These are phyloP conservation scores for Sisyra nigra DNA, from an alignment of 2,888 invertebrate genomes.

Conservation along the genomic window DNA sequence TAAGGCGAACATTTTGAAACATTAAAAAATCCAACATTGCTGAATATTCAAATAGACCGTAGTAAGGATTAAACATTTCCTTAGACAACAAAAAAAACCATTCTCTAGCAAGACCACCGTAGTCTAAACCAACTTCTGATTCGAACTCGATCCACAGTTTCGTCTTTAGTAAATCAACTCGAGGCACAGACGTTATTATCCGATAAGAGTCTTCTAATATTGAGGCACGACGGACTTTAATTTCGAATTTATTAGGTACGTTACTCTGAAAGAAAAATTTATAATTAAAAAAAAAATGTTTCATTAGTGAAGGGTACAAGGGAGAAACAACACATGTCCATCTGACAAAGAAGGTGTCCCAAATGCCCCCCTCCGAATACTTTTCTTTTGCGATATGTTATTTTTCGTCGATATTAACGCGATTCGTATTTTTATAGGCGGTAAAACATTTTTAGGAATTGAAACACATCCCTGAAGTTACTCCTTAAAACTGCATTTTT, in stretches of 20 bases:
- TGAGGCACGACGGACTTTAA: conserved; percentile 77
- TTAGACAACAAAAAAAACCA: conserved; percentile 98
- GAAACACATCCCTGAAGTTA: no score
- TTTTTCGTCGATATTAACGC: no score
- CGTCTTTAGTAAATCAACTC: conserved; percentile 86
- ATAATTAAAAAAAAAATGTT: background rate
- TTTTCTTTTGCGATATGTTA: no score
- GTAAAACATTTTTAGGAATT: no score
- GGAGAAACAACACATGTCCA: no score
- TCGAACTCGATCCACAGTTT: conserved; percentile 99
- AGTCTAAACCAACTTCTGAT: conserved; percentile 90
- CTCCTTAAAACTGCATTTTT: no score
- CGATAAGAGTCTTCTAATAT: conserved; percentile 96
- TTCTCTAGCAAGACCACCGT: conserved; percentile 91
- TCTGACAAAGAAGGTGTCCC: no score
- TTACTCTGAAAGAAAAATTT: conserved; percentile 50
- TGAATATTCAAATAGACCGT: conserved; percentile 97
- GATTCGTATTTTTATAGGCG: no score
- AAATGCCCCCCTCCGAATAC: no score
- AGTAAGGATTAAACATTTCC: conserved; percentile 99
- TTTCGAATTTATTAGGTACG: conserved; percentile 95
- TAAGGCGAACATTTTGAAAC: background rate
- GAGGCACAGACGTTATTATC: conserved; percentile 79
- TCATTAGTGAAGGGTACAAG: no score
- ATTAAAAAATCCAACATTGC: conserved; percentile 62